Base-by-base conservation (phyloP, 2,797 vertebrate species). In the Parauchenoglanis punctatus region DNA sequence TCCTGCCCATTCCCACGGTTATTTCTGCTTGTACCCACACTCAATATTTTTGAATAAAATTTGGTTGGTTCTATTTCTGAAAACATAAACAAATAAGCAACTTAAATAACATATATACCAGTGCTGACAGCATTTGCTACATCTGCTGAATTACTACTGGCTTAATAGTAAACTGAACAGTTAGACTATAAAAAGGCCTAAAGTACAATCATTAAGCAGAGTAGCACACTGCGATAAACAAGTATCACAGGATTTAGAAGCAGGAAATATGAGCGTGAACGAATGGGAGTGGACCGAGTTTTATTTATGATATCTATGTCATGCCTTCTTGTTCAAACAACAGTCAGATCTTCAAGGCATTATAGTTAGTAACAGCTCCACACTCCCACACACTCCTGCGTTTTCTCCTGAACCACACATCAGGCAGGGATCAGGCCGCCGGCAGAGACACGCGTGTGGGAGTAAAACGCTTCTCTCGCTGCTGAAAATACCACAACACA, bases 401-500 rank as follows among this genome's bases (percentile, higher is more conserved):
- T 82, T 75, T 81, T 61, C 49, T 52, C 49, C 82, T 86, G n/a
- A 81, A 49, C 72, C 58, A 63, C 81, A 87, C 83, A 78, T 83
- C 75, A 80, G 73, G 61, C 75, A n/a, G 35, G 58, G 77, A 85
- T 80, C 15, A 23, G 63, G 46, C 61, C 12, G 73, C 81, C 65
- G n/a, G 73, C 77, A 88, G 70, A 67, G 68, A 83, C 83, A 40
- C 68, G 40, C 46, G 68, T 49, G 84, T 81, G 84, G 75, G 89
- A 86, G 84, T 78, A 87, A 83, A 76, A 46, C 84, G 56, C 70
- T 73, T 85, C 85, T 85, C 72, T 56, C 73, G n/a, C 87, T 76
- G 67, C 77, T 81, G 68, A 65, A 87, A 90, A 88, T 77, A 81
- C 82, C 85, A 90, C 61, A 82, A 68, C 54, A 76, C 85, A 86